Evolutionary conservation across 1,140 invertebrate species (phyloP).

Genomic region (Chymomyza costata): DNA sequence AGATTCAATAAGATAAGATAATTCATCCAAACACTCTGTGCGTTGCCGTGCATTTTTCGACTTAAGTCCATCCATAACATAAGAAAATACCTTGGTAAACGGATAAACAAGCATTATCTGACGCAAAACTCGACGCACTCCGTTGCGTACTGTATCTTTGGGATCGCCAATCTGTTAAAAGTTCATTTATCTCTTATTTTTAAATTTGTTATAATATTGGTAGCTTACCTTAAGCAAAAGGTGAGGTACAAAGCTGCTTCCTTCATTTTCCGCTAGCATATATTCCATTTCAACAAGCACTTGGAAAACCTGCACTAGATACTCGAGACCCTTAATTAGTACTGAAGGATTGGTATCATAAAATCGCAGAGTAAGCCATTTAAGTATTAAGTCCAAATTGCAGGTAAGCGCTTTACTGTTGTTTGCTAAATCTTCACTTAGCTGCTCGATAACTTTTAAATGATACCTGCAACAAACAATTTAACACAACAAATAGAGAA

Average conservation of each 20-base stretch:
- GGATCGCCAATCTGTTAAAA: slow-evolving; percentile 90
- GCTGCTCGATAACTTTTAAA: slow-evolving; percentile 94
- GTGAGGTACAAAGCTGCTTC: slow-evolving; percentile 95
- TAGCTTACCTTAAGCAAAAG: slow-evolving; percentile 90
- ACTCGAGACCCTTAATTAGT: slow-evolving; percentile 94
- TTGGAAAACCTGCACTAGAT: slow-evolving; percentile 89
- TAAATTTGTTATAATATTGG: not conserved
- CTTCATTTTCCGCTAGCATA: slow-evolving; percentile 92
- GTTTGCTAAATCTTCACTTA: slow-evolving; percentile 88
- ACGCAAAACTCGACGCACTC: slow-evolving; percentile 90
- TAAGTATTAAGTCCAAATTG: slow-evolving; percentile 96
- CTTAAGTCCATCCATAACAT: slow-evolving; percentile 95
- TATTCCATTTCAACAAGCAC: slow-evolving; percentile 88
- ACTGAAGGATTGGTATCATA: slow-evolving; percentile 99
- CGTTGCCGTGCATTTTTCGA: slow-evolving; percentile 97
- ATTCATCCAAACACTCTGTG: slow-evolving; percentile 95
- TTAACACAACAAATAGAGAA: too few relatives aligned
- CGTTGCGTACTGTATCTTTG: slow-evolving; percentile 94
- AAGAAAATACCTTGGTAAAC: slow-evolving; percentile 91
- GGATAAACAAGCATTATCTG: slow-evolving; percentile 91
- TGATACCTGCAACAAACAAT: slow-evolving; percentile 80
- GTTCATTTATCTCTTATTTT: not conserved
- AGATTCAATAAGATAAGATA: slow-evolving; percentile 89
- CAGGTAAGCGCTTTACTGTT: slow-evolving; percentile 87
- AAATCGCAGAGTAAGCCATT: slow-evolving; percentile 97